A percentile compares a stretch with the other conserved stretches of the same genome.
Evolutionary conservation across 2,888 invertebrate species (phyloP).

Genomic region (Cataglyphis cursor): DNA sequence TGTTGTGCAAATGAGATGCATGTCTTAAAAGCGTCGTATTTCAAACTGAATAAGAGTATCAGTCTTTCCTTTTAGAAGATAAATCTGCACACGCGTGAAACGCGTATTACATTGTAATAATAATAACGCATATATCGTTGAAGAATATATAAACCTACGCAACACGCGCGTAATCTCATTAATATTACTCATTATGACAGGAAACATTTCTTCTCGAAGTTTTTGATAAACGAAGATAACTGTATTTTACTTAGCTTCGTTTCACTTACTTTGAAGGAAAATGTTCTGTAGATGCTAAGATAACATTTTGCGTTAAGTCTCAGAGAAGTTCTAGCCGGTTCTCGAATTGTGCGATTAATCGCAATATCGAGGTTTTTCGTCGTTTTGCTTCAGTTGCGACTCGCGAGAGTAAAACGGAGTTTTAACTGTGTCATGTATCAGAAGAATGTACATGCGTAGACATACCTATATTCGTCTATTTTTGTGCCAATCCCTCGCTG

Average conservation of each 20-base stretch:
- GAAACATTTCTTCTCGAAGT: neutral
- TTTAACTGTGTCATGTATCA: neutral
- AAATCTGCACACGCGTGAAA: conserved; percentile 58
- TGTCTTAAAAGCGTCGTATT: conserved; percentile 46
- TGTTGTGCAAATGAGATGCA: conserved; percentile 56
- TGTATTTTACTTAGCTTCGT: neutral
- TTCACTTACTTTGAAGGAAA: neutral
- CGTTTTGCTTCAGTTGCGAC: neutral
- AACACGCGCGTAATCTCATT: conserved; percentile 31
- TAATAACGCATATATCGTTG: conserved; percentile 25
- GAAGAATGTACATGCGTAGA: conserved; percentile 14
- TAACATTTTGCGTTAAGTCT: conserved; percentile 52
- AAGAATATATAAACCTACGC: conserved; percentile 59
- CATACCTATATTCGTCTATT: conserved; percentile 26
- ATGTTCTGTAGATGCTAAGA: conserved; percentile 23
- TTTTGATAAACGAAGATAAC: neutral
- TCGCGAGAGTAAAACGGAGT: neutral
- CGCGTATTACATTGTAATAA: conserved; percentile 29
- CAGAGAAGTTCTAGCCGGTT: conserved; percentile 36
- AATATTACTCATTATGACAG: conserved; percentile 56
- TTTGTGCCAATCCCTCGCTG: conserved; percentile 11
- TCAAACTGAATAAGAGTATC: conserved; percentile 71
- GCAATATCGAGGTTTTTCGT: neutral
- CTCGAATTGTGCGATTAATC: conserved; percentile 22
- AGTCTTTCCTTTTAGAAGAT: conserved; percentile 72